A percentile compares a stretch with the other conserved stretches of the same genome.
phyloP scores from a whole-genome alignment of 2,797 vertebrate species.

The Cuniculus paca region DNA sequence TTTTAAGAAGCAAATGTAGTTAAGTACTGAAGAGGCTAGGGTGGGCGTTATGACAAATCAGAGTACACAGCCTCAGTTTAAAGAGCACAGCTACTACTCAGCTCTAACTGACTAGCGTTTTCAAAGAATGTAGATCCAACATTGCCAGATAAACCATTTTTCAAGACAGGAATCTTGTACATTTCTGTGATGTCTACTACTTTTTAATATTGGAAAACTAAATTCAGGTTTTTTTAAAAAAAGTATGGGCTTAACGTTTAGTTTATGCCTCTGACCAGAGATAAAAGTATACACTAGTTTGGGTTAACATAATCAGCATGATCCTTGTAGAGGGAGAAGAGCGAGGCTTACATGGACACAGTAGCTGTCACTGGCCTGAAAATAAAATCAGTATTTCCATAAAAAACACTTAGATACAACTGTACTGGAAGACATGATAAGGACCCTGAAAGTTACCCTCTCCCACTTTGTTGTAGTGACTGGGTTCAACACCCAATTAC shows the following conservation, averaged over 20 bases:
- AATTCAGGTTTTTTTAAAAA: background rate
- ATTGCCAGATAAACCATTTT: background rate
- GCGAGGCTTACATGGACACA: background rate
- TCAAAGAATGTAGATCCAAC: background rate
- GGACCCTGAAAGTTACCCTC: too few relatives aligned
- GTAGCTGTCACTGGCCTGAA: background rate
- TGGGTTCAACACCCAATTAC: too few relatives aligned
- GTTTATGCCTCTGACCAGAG: conserved; percentile 10
- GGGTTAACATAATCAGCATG: background rate
- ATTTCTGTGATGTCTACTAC: background rate
- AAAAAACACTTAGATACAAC: too few relatives aligned
- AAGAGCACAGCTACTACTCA: conserved; percentile 13
- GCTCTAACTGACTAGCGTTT: background rate
- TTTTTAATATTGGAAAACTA: conserved; percentile 41
- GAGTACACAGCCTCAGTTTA: background rate
- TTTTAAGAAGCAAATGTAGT: background rate
- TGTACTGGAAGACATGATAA: too few relatives aligned
- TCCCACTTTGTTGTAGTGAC: too few relatives aligned
- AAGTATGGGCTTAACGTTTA: background rate
- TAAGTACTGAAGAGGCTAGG: background rate
- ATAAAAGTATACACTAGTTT: background rate
- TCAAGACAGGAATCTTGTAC: background rate
- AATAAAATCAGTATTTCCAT: too few relatives aligned
- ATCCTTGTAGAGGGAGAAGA: background rate
- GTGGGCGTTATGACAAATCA: background rate